A percentile compares a stretch with the other conserved stretches of the same genome.
These are phyloP conservation scores for Pygoscelis antarcticus DNA, from an alignment of 2,113 vertebrate species.

Conservation along the genomic window DNA sequence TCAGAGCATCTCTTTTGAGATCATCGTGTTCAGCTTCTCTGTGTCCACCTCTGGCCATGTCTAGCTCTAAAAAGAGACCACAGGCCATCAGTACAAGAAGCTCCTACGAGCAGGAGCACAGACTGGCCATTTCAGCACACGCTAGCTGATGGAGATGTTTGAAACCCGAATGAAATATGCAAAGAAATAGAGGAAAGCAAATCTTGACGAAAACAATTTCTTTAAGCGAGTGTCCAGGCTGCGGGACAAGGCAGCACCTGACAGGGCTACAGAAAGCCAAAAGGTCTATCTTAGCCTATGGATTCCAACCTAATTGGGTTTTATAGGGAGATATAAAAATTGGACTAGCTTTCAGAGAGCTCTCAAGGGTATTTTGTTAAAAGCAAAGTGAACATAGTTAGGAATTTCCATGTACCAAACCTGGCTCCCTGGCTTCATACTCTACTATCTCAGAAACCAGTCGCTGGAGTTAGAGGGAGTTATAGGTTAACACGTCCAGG, in stretches of 20 bases:
- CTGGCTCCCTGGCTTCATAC: background rate
- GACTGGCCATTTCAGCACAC: background rate
- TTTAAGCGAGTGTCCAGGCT: background rate
- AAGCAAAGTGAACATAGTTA: background rate
- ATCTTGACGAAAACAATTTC: background rate
- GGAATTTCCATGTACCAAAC: background rate
- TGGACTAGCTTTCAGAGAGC: background rate
- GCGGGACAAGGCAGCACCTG: background rate
- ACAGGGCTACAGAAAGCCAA: background rate
- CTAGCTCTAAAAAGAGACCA: background rate
- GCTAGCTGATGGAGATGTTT: background rate
- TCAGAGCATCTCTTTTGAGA: background rate
- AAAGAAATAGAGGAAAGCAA: background rate
- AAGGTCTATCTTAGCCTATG: background rate
- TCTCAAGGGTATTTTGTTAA: background rate
- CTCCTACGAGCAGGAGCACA: background rate
- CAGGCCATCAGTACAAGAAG: background rate
- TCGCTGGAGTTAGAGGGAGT: background rate
- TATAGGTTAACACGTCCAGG: background rate
- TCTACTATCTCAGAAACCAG: background rate
- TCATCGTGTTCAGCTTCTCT: background rate
- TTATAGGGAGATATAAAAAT: background rate
- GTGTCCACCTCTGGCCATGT: background rate
- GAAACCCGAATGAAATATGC: background rate
- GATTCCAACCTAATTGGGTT: background rate